Evolutionary conservation across 1,140 invertebrate species (phyloP).

Genomic region (Lucilia sericata): DNA sequence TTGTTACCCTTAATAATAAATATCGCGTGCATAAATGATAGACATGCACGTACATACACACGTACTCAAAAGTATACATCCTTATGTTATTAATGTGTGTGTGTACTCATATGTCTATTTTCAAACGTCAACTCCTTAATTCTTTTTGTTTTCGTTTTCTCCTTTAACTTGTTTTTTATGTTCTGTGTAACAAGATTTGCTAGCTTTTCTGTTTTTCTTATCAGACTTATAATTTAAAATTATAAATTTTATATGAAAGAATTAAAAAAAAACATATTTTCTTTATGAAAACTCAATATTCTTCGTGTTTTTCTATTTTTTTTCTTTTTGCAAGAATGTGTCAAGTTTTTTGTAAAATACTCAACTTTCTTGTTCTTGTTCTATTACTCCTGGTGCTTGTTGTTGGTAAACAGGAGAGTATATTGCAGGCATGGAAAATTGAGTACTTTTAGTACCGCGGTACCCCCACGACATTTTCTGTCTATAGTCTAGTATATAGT

Average conservation of each 20-base stretch:
- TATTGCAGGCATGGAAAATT: too few species aligned
- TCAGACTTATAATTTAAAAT: too few species aligned
- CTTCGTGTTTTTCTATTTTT: too few species aligned
- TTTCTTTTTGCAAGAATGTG: background rate
- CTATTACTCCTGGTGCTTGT: background rate
- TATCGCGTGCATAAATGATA: conserved; percentile 36
- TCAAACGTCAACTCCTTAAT: conserved; percentile 29
- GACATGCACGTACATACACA: conserved; percentile 9
- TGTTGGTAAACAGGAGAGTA: background rate
- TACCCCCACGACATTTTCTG: too few species aligned
- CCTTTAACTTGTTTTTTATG: background rate
- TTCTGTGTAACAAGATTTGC: background rate
- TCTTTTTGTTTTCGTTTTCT: conserved; percentile 8
- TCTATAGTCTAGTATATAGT: too few species aligned
- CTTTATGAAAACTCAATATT: background rate
- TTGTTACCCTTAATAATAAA: background rate
- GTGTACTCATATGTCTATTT: background rate
- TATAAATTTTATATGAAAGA: too few species aligned
- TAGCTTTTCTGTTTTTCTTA: background rate
- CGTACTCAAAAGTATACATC: background rate
- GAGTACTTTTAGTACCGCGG: too few species aligned
- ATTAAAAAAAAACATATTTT: background rate
- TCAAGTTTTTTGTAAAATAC: conserved; percentile 3
- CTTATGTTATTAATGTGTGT: background rate
- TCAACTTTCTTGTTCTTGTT: background rate